Conservation (phyloP, 2,888 invertebrate genomes). For the Hylaea fasciaria region DNA sequence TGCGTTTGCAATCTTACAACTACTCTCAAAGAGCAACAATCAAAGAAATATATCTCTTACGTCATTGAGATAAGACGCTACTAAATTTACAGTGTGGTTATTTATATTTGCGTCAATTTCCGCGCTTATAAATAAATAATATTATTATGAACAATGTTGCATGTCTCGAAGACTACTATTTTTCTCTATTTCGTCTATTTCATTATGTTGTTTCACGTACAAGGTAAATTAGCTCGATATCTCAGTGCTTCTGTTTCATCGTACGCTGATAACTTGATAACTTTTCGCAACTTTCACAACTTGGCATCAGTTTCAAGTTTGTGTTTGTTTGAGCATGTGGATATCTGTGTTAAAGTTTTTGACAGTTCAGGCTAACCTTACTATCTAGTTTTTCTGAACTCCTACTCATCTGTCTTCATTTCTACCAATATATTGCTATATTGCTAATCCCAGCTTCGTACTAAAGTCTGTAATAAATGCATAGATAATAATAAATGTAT, state of each 20-base stretch:
- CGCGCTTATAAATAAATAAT: constrained; percentile 63
- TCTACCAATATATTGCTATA: no score
- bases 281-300: constrained; percentile 9
- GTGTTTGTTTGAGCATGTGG: no score
- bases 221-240: constrained; percentile 39
- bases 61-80: constrained; percentile 8
- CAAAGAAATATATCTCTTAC: not conserved
- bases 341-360: no score
- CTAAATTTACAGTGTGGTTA: constrained; percentile 24
- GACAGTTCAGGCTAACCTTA: no score
- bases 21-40: not conserved
- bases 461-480: no score
- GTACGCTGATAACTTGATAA: constrained; percentile 26
- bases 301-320: not conserved
- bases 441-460: no score
- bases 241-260: constrained; percentile 31
- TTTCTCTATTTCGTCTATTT: constrained; percentile 48
- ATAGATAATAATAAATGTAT: no score
- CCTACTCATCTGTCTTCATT: no score
- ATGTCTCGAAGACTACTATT: constrained; percentile 49
- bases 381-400: no score
- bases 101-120: constrained; percentile 48
- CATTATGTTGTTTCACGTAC: constrained; percentile 48
- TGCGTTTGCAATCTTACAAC: constrained; percentile 44
- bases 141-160: constrained; percentile 63